A percentile compares a stretch with the other conserved stretches of the same genome.
Conservation (phyloP, 2,113 vertebrate genomes). For the Onychorhynchus coronatus region DNA sequence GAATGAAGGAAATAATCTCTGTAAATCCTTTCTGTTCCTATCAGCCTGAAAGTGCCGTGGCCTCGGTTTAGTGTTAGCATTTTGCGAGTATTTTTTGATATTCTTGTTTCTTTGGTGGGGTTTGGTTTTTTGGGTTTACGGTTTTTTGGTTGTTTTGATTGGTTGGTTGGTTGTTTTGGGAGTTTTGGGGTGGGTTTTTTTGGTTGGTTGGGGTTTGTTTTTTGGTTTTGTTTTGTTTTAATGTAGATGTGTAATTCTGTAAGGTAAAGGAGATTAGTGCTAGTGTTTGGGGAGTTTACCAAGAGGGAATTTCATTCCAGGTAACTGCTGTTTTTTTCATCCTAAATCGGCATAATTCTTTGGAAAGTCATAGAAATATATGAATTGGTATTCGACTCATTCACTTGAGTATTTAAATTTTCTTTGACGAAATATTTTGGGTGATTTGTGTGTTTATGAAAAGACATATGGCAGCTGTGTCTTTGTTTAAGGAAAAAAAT, state of each 20-base stretch:
- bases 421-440: not conserved
- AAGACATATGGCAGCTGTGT: not conserved
- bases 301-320: not conserved
- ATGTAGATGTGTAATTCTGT: not conserved
- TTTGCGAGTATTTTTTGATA: not conserved
- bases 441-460: not conserved
- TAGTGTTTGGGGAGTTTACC: not conserved
- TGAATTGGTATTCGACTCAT: not conserved
- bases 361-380: not conserved
- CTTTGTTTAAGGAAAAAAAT: not conserved
- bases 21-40: not conserved
- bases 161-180: too few species aligned
- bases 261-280: not conserved
- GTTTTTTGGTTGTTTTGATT: too few species aligned
- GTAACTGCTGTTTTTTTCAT: not conserved
- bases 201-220: too few species aligned
- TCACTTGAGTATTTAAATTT: not conserved
- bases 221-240: not conserved
- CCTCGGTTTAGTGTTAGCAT: not conserved
- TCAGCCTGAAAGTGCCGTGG: not conserved
- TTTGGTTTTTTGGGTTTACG: not conserved
- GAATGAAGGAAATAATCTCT: not conserved
- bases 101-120: not conserved
- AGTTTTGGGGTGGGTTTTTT: fast-evolving
- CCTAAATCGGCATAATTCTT: not conserved